A percentile compares a stretch with the other conserved stretches of the same genome.
Evolutionary conservation across 2,113 vertebrate genomes (phyloP).

Genomic region (Oriolus oriolus): DNA sequence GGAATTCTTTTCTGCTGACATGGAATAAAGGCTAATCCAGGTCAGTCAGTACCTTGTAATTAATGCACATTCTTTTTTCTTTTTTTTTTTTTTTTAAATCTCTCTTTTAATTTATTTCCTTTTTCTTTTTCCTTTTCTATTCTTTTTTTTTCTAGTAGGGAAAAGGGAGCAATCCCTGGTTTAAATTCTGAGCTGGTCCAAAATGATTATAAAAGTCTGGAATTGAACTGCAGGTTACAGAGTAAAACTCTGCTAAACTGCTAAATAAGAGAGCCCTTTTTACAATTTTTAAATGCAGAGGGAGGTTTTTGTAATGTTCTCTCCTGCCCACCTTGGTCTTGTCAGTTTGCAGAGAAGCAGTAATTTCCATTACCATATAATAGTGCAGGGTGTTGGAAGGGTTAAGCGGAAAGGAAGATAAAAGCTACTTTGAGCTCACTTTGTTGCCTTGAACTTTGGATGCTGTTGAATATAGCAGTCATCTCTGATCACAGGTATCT

Average conservation of each 20-base stretch:
- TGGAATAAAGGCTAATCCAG: slow-evolving; percentile 57
- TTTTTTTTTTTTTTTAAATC: neutral
- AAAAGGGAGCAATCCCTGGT: neutral
- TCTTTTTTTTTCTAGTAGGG: neutral
- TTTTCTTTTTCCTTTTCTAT: neutral
- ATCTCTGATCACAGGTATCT: slow-evolving; percentile 31
- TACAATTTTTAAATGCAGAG: neutral
- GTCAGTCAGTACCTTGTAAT: slow-evolving; percentile 63
- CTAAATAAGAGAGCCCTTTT: neutral
- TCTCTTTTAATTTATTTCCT: neutral
- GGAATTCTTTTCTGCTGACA: slow-evolving; percentile 66
- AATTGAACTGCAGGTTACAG: slow-evolving; percentile 3
- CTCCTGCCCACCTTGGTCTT: neutral
- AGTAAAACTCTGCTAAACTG: slow-evolving; percentile 24
- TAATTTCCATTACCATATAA: neutral
- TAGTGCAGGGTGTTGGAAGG: neutral
- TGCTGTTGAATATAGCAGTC: neutral
- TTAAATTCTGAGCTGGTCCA: neutral
- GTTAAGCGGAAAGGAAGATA: slow-evolving; percentile 16
- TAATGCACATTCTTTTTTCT: slow-evolving; percentile 4
- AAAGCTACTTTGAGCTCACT: slow-evolving; percentile 1
- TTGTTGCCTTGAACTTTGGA: slow-evolving; percentile 50
- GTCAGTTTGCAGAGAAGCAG: neutral
- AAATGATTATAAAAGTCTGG: neutral
- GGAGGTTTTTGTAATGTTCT: neutral